Evolutionary conservation across 2,797 vertebrate genomes (phyloP), one percentile per base, ranked within the genome.

Genomic region (Lacerta agilis): DNA sequence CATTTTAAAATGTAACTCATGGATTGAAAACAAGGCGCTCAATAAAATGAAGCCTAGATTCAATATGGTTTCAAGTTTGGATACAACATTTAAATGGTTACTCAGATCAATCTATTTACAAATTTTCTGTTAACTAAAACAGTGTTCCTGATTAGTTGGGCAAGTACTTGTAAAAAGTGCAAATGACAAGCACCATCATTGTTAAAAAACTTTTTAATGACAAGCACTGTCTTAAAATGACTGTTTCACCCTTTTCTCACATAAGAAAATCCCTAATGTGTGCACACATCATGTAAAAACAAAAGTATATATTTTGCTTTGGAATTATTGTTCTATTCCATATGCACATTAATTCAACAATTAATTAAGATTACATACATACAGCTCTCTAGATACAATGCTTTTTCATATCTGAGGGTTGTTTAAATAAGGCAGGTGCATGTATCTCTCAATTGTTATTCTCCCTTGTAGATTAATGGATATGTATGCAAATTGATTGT

Each of bases 1-100:
- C 13, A 69, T 61, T 88, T 88, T 17, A 88, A 55, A 77, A 83
- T 41, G 38, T 83, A 71, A 71, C 8, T 29, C 20, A n/a, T 43
- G 11, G 79, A 64, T 2, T 76, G 79, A 76, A 87, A 76, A 45
- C 8, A 49, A 67, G 8, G 8, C 64, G 13, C 18, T 64, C 43
- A 64, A 8, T 72, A 43, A 43, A 38, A 76, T 64, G 69, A 82
- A 77, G 15, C 13, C 23, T 27, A 43, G 2, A 36, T 36, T 49
- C 13, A 38, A 9, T 41, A 18, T 11, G 73, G 27, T 45, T 73
- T 25, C 8, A 64, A 58, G 17, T 43, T 23, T 25, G 49, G 75
- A 8, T 38, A 15, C 4, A 69, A 18, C 13, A 23, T 55, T 82
- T 55, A 83, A 55, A 67, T 18, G 6, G 17, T 58, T 84, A 38